Conservation (phyloP, 2,888 invertebrate species). For the Chalcis sispes region DNA sequence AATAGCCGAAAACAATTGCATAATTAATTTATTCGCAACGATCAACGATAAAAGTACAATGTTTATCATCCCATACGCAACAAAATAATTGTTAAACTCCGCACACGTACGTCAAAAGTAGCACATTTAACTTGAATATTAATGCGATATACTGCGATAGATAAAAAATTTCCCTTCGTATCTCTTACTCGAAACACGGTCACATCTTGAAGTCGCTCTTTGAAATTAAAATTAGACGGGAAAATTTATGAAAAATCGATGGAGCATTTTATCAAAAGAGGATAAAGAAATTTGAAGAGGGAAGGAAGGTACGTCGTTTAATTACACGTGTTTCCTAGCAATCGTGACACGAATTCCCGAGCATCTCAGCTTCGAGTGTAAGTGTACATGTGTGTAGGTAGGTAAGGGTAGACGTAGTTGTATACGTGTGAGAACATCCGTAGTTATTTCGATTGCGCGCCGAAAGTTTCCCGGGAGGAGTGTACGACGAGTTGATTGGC, state of each 20-base stretch:
- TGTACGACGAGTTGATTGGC: background rate
- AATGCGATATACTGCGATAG: too few relatives aligned
- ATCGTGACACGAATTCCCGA: background rate
- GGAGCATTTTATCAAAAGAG: background rate
- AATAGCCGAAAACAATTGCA: too few relatives aligned
- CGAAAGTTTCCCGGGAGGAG: too few relatives aligned
- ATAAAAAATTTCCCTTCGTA: background rate
- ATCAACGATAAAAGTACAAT: too few relatives aligned
- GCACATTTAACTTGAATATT: constrained; percentile 10
- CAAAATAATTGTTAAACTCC: too few relatives aligned
- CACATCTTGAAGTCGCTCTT: background rate
- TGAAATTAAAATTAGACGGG: constrained; percentile 12
- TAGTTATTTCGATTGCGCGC: constrained; percentile 7
- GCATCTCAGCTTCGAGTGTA: background rate
- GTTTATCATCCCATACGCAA: too few relatives aligned
- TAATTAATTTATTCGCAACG: too few relatives aligned
- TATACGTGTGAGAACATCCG: background rate
- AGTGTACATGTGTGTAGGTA: background rate
- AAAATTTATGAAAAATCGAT: constrained; percentile 24
- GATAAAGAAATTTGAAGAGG: background rate
- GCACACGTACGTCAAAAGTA: too few relatives aligned
- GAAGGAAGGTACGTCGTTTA: background rate
- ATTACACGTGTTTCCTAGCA: constrained; percentile 15
- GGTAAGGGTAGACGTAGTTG: background rate
- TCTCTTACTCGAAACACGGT: too few relatives aligned